phyloP scores from a whole-genome alignment of 2,113 vertebrate species.

The Bambusicola thoracicus region DNA sequence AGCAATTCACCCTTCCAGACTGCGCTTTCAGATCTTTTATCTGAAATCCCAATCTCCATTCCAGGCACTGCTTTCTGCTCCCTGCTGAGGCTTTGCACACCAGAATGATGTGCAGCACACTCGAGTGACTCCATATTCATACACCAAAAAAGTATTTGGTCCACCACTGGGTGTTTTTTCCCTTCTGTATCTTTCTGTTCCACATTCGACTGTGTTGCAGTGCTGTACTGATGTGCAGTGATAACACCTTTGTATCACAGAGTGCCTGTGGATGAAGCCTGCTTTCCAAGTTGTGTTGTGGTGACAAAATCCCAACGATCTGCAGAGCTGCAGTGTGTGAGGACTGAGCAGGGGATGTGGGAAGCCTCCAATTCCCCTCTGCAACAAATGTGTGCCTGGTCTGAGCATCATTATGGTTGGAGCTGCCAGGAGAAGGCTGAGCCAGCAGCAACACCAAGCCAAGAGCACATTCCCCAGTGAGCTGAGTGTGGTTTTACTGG shows the following conservation, averaged over 20 bases:
- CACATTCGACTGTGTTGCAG: background rate
- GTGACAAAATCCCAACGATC: background rate
- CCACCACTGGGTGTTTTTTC: background rate
- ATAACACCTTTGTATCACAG: background rate
- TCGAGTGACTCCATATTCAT: background rate
- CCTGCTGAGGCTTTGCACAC: conserved; percentile 20
- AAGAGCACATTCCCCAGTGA: background rate
- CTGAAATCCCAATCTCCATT: conserved; percentile 38
- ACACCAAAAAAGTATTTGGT: background rate
- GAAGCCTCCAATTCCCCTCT: background rate
- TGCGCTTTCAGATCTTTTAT: conserved; percentile 62
- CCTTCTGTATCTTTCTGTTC: background rate
- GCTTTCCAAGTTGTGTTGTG: background rate
- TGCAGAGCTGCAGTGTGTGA: background rate
- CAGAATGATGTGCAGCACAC: background rate
- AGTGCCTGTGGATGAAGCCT: background rate
- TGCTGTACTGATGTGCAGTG: background rate
- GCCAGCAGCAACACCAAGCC: background rate
- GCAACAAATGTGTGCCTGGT: background rate
- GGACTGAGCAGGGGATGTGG: background rate
- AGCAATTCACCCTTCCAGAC: conserved; percentile 43
- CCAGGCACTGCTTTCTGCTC: conserved; percentile 1
- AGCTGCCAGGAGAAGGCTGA: background rate
- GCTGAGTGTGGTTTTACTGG: background rate
- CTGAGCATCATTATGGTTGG: background rate